Evolutionary conservation across 1,140 invertebrate species (phyloP), one percentile per base, ranked within the genome.

Genomic region (Triops cancriformis): DNA sequence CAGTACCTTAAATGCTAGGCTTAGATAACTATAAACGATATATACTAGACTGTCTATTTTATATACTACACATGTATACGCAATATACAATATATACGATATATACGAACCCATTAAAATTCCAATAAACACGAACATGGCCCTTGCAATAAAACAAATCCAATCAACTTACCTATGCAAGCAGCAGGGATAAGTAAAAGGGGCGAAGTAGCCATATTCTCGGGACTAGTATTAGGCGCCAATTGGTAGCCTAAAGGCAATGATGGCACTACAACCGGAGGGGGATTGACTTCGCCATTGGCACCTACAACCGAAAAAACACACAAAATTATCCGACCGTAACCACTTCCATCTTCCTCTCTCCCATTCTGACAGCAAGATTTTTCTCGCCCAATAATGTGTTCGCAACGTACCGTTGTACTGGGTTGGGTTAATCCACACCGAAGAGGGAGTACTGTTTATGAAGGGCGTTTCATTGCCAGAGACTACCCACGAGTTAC

Each of bases 61-160:
- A n/a, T n/a, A n/a, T n/a, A n/a, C n/a, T 37, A 37, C 31, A 37
- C 31, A 37, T 37, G 31, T 37, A 4, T 4, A 37, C 2, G 31
- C 2, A 2, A 37, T 7, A 37, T 2, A 37, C 31, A 37, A 37
- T n/a, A 37, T 37, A 7, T 37, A 37, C 31, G 31, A 37, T 37
- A 37, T 4, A 7, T 37, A 37, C 31, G 2, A 37, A 7, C 31
- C 31, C 7, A 7, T 37, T 37, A n/a, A n/a, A n/a, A n/a, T n/a
- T n/a, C n/a, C n/a, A n/a, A n/a, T n/a, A n/a, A n/a, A n/a, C n/a
- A n/a, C n/a, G n/a, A n/a, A n/a, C n/a, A n/a, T n/a, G 43, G 43
- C 43, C 45, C 18, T 18, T 64, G 9, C n/a, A 78, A 76, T 83
- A 82, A 23, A 80, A 79, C 23, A 84, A 74, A 83, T 82, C 83